These are phyloP conservation scores for Sinotaia quadrata DNA, from an alignment of 2,888 invertebrate genomes.

Conservation along the genomic window DNA sequence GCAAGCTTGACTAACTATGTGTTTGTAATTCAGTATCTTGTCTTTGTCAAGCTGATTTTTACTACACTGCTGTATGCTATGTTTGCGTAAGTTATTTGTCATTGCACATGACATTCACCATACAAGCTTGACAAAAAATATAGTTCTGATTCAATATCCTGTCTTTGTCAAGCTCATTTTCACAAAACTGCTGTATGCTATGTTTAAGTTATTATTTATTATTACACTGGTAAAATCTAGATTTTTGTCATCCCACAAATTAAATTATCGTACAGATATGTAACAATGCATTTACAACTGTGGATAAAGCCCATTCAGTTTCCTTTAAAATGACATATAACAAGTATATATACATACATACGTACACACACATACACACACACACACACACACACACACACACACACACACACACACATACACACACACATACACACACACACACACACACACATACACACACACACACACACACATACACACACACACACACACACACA, in stretches of 20 bases:
- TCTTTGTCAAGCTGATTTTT: slow-evolving; percentile 95
- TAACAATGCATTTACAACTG: background rate
- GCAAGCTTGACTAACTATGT: slow-evolving; percentile 68
- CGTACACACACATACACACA: background rate
- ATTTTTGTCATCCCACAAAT: too few relatives aligned
- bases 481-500: background rate
- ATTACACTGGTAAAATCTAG: too few relatives aligned
- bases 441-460: background rate
- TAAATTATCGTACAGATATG: too few relatives aligned
- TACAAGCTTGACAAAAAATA: too few relatives aligned
- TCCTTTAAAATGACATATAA: too few relatives aligned
- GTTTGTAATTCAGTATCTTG: slow-evolving; percentile 93
- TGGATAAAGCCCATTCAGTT: too few relatives aligned
- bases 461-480: background rate
- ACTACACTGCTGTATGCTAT: slow-evolving; percentile 98
- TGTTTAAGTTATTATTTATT: too few relatives aligned
- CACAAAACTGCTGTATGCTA: too few relatives aligned
- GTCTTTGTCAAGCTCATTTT: too few relatives aligned
- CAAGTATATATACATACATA: background rate
- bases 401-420: background rate
- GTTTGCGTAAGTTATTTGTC: slow-evolving; percentile 86
- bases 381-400: background rate
- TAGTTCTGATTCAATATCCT: too few relatives aligned
- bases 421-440: background rate
- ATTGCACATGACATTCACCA: too few relatives aligned